Percentiles rank a stretch among this genome's conserved stretches.
These are phyloP conservation scores for Nothocercus nigrocapillus DNA, from an alignment of 2,113 vertebrate genomes.

Conservation along the genomic window DNA sequence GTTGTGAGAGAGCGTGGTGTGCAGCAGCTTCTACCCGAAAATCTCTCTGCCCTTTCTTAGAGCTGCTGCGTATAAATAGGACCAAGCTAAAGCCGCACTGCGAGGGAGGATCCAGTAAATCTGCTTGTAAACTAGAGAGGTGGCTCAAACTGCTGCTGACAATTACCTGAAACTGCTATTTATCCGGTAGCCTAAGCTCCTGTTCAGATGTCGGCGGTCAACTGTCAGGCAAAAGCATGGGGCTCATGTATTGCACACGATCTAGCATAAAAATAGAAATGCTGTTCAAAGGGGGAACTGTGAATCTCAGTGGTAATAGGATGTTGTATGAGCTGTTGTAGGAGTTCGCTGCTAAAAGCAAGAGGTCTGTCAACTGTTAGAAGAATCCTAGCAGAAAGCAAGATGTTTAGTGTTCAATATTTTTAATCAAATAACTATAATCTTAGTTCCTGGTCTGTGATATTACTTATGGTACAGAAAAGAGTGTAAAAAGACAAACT, in stretches of 20 bases:
- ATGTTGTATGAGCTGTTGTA: not conserved
- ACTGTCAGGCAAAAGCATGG: not conserved
- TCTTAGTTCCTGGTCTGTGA: not conserved
- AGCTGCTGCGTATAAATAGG: not conserved
- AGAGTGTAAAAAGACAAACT: not conserved
- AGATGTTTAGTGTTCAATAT: not conserved
- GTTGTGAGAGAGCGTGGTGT: accelerated
- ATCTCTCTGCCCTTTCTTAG: accelerated
- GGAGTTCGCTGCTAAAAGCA: not conserved
- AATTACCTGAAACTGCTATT: accelerated
- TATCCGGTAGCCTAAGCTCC: no score
- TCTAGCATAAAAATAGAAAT: not conserved
- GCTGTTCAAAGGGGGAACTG: accelerated
- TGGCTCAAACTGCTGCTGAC: not conserved
- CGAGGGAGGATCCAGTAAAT: no score
- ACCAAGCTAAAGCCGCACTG: not conserved
- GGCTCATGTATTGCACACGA: accelerated
- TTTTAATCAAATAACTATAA: not conserved
- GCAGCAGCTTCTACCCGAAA: accelerated
- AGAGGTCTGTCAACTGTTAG: no score
- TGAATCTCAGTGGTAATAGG: not conserved
- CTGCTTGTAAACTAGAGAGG: not conserved
- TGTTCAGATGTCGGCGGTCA: accelerated
- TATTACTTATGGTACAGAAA: not conserved
- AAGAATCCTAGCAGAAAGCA: not conserved